Conservation (phyloP, 2,888 invertebrate genomes). For the Calameuta pallipes region DNA sequence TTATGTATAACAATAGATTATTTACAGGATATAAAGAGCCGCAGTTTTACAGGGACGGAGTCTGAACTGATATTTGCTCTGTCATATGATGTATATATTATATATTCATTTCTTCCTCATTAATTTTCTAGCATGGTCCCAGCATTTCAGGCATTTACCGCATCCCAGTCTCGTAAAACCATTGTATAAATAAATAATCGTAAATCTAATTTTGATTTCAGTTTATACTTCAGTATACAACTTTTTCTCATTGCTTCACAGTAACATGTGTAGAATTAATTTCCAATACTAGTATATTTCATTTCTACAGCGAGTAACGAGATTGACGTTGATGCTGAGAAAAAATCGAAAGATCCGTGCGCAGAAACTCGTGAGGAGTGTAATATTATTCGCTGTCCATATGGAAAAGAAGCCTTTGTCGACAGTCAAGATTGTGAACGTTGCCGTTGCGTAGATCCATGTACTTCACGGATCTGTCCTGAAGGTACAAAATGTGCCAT, state of each 20-base stretch:
- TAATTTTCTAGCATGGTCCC: not conserved
- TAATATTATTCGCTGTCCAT: conserved; percentile 74
- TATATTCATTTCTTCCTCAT: not conserved
- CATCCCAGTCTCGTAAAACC: not conserved
- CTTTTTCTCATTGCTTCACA: not conserved
- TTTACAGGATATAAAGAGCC: not conserved
- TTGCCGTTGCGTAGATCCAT: conserved; percentile 83
- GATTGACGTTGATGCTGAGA: conserved; percentile 60
- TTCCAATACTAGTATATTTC: not conserved
- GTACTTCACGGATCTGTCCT: conserved; percentile 72
- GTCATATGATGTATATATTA: not conserved
- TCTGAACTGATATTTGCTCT: not conserved
- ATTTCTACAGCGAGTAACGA: conserved; percentile 57
- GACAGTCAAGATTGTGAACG: conserved; percentile 75
- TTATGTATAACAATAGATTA: not conserved
- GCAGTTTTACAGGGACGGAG: not conserved
- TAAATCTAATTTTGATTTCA: not conserved
- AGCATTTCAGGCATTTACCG: not conserved
- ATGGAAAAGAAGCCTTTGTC: conserved; percentile 75
- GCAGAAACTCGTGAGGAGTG: conserved; percentile 73
- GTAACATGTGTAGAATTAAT: not conserved
- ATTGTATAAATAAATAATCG: not conserved
- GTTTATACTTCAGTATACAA: not conserved
- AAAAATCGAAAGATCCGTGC: conserved; percentile 68
- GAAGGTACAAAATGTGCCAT: conserved; percentile 77